phyloP scores from a whole-genome alignment of 2,113 vertebrate species.

The Geococcyx californianus region DNA sequence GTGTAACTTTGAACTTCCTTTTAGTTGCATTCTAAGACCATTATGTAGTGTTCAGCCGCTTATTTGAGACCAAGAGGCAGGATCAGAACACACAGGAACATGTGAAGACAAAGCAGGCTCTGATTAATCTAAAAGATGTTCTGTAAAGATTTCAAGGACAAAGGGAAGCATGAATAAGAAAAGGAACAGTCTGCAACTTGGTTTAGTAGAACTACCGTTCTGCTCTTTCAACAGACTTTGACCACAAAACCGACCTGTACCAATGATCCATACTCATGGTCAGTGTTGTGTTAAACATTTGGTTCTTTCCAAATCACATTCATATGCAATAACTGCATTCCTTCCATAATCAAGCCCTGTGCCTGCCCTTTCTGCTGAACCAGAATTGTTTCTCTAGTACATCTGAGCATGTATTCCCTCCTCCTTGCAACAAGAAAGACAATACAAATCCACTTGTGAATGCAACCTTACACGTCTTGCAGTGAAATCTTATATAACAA shows the following conservation, averaged over 20 bases:
- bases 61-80: background rate
- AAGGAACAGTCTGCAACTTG: background rate
- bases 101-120: background rate
- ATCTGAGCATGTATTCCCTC: background rate
- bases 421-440: background rate
- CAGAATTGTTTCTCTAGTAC: background rate
- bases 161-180: background rate
- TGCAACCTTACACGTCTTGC: background rate
- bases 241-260: background rate
- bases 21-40: background rate
- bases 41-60: background rate
- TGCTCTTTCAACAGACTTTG: background rate
- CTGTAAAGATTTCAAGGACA: background rate
- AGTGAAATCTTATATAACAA: background rate
- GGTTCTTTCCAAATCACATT: background rate
- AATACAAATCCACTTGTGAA: background rate
- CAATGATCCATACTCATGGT: background rate
- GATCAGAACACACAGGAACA: background rate
- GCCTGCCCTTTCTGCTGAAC: background rate
- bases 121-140: slow-evolving; percentile 32
- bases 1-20: background rate
- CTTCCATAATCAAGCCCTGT: background rate
- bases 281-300: background rate
- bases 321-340: background rate
- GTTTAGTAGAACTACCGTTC: background rate